Base-by-base conservation (phyloP, 2,113 vertebrate genomes). In the Oenanthe oenanthe region DNA sequence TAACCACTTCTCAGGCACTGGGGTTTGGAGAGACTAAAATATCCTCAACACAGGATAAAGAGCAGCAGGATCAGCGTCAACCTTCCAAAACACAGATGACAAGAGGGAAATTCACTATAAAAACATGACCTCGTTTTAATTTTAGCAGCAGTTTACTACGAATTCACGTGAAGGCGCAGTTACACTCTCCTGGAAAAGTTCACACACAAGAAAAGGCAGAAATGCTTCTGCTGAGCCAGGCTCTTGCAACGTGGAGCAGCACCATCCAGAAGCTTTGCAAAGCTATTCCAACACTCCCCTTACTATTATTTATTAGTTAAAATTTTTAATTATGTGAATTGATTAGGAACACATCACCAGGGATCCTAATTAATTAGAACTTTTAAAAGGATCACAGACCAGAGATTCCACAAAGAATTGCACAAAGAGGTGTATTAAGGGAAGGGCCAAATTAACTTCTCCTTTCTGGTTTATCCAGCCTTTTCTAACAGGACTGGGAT, bases 271-370 rank as follows among this genome's bases (percentile, higher is more conserved):
- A 57, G 2, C 29, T n/a, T 3, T 42, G 31, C 51, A 22, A 20
- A 54, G 78, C 53, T 61, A 10, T 43, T 93, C 62, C 85, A 80
- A 73, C 91, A 43, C 42, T 78, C 58, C 53, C 81, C 62, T 86
- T 88, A 79, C 85, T 75, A 89, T 93, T 96, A 97, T 89, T 97
- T 97, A 97, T 96, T 96, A 95, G 78, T 68, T 93, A 91, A 95
- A 93, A 80, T 16, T 96, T 96, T 96, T 97, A 97, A 97, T 98
- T 96, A 93, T 93, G 79, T 73, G 93, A 96, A 80, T 93, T 94
- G 94, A 93, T 93, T 94, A 94, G 91, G 86, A 95, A 96, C 66
- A 51, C 72, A 85, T 86, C 98, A 92, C 96, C 77, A 77, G 96
- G 89, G 97, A 96, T 88, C 63, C 89, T 95, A 92, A 93, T 93